phyloP scores from a whole-genome alignment of 2,888 invertebrate species.

The Troglohyphantes excavatus region DNA sequence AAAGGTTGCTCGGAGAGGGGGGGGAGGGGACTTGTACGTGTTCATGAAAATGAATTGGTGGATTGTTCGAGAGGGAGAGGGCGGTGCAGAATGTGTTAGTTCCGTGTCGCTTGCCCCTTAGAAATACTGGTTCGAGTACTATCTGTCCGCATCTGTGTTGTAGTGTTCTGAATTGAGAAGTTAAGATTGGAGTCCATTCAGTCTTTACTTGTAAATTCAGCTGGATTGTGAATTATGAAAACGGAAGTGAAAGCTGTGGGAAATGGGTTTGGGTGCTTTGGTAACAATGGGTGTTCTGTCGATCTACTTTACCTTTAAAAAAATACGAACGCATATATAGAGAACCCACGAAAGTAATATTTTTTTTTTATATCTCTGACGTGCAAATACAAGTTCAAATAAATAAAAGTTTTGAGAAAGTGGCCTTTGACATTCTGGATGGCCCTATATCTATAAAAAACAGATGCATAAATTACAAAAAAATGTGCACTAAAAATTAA shows the following conservation, averaged over 20 bases:
- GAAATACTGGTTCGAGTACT: slow-evolving; percentile 51
- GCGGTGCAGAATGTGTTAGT: slow-evolving; percentile 69
- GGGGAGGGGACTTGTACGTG: slow-evolving; percentile 30
- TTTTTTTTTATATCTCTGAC: no score
- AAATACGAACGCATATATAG: no score
- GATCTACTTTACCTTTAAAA: neutral
- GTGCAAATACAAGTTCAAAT: no score
- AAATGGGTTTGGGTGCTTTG: slow-evolving; percentile 37
- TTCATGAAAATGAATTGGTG: slow-evolving; percentile 70
- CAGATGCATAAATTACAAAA: no score
- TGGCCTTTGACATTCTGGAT: no score
- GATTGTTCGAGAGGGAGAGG: slow-evolving; percentile 65
- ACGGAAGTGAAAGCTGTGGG: slow-evolving; percentile 69
- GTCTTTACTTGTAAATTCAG: slow-evolving; percentile 45
- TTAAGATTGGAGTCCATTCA: slow-evolving; percentile 51
- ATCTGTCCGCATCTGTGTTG: slow-evolving; percentile 47
- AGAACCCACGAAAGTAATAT: no score
- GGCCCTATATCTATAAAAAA: no score
- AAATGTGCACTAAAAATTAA: no score
- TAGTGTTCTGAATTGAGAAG: slow-evolving; percentile 26
- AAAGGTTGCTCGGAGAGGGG: slow-evolving; percentile 36
- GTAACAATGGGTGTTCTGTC: slow-evolving; percentile 5
- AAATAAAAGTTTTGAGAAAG: no score
- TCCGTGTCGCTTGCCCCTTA: slow-evolving; percentile 66
- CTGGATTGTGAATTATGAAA: slow-evolving; percentile 54